Percentiles rank a stretch among this genome's conserved stretches.
phyloP scores from a whole-genome alignment of 2,113 vertebrate species.

The Colius striatus region DNA sequence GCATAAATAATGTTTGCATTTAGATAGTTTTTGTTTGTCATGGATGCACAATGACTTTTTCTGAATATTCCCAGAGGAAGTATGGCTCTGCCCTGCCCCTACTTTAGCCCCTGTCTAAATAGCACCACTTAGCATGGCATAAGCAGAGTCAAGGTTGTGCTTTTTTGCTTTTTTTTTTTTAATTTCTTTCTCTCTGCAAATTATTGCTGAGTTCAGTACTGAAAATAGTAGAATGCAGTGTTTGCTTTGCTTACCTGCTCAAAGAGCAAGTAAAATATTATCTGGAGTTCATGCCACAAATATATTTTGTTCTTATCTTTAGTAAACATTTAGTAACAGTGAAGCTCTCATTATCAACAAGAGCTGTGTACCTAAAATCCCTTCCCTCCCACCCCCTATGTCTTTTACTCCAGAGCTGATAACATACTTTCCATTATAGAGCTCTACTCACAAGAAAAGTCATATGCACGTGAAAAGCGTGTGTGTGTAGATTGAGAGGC shows the following conservation, averaged over 20 bases:
- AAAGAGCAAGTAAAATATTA: constrained; percentile 64
- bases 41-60: not conserved
- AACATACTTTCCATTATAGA: constrained; percentile 61
- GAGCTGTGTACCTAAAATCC: constrained; percentile 54
- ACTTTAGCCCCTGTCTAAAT: constrained; percentile 20
- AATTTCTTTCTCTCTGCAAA: constrained; percentile 27
- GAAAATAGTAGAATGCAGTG: constrained; percentile 19
- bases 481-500: not conserved
- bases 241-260: constrained; percentile 63
- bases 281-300: constrained; percentile 69
- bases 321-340: constrained; percentile 67
- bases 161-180: not conserved
- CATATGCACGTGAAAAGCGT: constrained; percentile 2
- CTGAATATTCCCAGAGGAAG: constrained; percentile 13
- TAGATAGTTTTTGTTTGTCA: not conserved
- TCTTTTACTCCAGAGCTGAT: constrained; percentile 60
- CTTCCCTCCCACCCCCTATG: constrained; percentile 12
- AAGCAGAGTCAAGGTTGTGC: constrained; percentile 32
- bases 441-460: not conserved
- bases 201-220: constrained; percentile 35
- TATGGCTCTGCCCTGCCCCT: not conserved
- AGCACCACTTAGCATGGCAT: not conserved
- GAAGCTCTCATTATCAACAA: constrained; percentile 68
- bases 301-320: constrained; percentile 69
- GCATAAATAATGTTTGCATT: not conserved